Evolutionary conservation across 2,888 invertebrate genomes (phyloP).

Genomic region (Andrena trimmerana): DNA sequence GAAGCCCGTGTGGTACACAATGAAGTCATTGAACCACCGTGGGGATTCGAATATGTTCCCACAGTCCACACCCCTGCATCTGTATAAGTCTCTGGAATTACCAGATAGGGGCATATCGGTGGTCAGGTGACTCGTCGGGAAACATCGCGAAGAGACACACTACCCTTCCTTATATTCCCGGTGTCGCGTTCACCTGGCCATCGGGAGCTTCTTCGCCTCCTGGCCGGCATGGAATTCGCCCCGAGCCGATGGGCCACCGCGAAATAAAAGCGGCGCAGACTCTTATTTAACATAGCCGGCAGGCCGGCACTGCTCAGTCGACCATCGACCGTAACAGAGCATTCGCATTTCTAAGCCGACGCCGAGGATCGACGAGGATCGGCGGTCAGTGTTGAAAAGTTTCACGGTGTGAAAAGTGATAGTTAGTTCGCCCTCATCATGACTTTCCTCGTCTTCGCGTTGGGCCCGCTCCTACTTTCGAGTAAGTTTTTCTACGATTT

Average conservation of each 20-base stretch:
- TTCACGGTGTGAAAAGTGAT: constrained; percentile 42
- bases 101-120: background rate
- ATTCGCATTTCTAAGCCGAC: constrained; percentile 59
- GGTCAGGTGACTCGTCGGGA: constrained; percentile 12
- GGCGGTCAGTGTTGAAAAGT: constrained; percentile 6
- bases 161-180: constrained; percentile 6
- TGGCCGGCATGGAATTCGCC: constrained; percentile 40
- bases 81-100: background rate
- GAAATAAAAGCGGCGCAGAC: constrained; percentile 66
- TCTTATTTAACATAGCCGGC: constrained; percentile 79
- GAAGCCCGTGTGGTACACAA: constrained; percentile 15
- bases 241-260: constrained; percentile 59
- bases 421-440: constrained; percentile 39
- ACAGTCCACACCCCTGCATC: background rate
- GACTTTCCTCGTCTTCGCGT: constrained; percentile 38
- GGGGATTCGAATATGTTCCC: background rate
- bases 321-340: constrained; percentile 71
- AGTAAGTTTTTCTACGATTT: constrained; percentile 49
- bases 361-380: constrained; percentile 19
- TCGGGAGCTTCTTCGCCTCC: background rate
- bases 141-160: background rate
- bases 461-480: constrained; percentile 44
- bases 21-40: constrained; percentile 14
- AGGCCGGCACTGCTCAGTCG: constrained; percentile 75
- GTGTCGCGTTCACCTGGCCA: constrained; percentile 13